phyloP scores from a whole-genome alignment of 2,797 vertebrate species.

The Streptopelia turtur region DNA sequence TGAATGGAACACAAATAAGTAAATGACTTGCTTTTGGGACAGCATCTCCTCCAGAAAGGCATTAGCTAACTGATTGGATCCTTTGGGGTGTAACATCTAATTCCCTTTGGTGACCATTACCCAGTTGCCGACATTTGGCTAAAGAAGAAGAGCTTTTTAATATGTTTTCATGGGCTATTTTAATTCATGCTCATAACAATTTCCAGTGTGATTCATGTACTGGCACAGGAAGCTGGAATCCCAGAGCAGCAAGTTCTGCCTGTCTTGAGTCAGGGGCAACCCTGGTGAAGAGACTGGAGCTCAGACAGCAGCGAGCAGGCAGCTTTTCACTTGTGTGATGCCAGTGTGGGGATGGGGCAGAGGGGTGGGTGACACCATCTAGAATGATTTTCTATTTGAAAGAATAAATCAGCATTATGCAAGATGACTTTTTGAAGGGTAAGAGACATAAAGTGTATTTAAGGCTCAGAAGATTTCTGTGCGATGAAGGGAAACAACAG shows the following conservation, averaged over 20 bases:
- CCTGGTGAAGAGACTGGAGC: neutral
- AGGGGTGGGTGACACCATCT: neutral
- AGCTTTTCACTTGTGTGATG: neutral
- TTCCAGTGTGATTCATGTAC: slow-evolving; percentile 24
- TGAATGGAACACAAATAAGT: neutral
- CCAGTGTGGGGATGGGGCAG: neutral
- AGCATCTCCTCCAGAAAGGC: neutral
- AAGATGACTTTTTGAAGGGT: neutral
- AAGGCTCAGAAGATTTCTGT: neutral
- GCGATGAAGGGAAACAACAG: neutral
- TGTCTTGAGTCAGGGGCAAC: neutral
- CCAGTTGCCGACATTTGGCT: neutral
- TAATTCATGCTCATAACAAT: neutral
- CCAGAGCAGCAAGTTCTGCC: neutral
- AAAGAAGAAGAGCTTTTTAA: neutral
- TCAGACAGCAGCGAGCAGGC: neutral
- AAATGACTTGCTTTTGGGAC: neutral
- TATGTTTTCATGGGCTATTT: neutral
- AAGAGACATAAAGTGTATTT: neutral
- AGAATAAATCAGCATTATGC: neutral
- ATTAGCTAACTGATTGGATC: neutral
- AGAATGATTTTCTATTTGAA: slow-evolving; percentile 1
- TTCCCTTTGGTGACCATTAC: neutral
- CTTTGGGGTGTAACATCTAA: neutral
- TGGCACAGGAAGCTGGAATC: neutral